Conservation (phyloP, 2,797 vertebrate genomes). For the Propithecus deckenii region DNA sequence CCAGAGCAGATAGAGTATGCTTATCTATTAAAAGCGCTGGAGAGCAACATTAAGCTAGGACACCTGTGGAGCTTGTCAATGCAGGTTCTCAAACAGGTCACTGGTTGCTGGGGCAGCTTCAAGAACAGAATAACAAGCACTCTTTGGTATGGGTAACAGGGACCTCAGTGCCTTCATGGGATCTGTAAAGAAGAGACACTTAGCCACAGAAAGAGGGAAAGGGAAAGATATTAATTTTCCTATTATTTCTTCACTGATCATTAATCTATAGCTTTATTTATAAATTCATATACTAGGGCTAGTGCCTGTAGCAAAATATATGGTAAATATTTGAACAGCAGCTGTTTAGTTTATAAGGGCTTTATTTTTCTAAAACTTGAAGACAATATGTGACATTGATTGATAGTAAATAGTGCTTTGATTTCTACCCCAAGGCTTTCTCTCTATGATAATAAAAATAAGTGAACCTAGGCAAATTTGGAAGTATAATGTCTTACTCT, state of each 20-base stretch:
- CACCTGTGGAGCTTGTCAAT: constrained; percentile 85
- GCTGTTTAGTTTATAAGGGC: not conserved
- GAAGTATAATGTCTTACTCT: not conserved
- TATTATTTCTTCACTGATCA: not conserved
- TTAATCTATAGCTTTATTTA: not conserved
- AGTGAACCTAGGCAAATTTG: not conserved
- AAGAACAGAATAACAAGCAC: constrained; percentile 78
- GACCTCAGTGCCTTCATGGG: constrained; percentile 30
- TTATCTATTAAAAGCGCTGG: constrained; percentile 85
- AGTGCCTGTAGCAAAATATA: not conserved
- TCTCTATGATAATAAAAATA: not conserved
- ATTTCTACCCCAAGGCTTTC: not conserved
- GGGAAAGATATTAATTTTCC: not conserved
- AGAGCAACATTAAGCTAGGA: constrained; percentile 81
- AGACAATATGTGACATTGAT: not conserved
- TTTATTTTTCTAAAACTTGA: not conserved
- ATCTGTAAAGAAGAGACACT: constrained; percentile 31
- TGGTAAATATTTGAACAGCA: not conserved
- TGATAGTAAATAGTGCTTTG: not conserved
- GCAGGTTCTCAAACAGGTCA: constrained; percentile 82
- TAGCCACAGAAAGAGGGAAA: not conserved
- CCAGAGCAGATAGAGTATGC: constrained; percentile 77
- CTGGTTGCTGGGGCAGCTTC: constrained; percentile 76
- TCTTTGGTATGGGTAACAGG: constrained; percentile 68
- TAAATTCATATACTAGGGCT: not conserved